A percentile compares a stretch with the other conserved stretches of the same genome.
Evolutionary conservation across 1,140 invertebrate species (phyloP).

Genomic region (Drosophila pallidifrons): DNA sequence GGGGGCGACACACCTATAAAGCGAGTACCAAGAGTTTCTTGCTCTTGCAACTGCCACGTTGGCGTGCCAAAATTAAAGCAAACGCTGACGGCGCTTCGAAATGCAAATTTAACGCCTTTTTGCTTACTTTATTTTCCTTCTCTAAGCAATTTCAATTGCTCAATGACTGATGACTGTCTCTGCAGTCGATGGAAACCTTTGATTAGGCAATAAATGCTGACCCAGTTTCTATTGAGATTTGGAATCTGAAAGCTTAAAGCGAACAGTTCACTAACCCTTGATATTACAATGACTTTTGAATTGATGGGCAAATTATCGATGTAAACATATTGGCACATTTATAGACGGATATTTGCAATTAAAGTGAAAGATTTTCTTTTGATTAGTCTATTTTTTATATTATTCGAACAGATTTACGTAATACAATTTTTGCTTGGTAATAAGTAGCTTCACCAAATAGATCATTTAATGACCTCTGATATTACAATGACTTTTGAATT

Average conservation of each 20-base stretch:
- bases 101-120: constrained; percentile 51
- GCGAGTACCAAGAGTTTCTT: not conserved
- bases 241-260: not conserved
- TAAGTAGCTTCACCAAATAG: too few species aligned
- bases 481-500: constrained; percentile 4
- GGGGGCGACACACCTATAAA: constrained; percentile 2
- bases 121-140: constrained; percentile 2
- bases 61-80: constrained; percentile 37
- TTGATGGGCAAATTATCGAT: not conserved
- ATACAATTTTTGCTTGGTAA: too few species aligned
- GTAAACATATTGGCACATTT: not conserved
- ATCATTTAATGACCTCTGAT: not conserved
- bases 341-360: not conserved
- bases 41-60: constrained; percentile 20
- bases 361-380: not conserved
- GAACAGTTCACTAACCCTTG: not conserved
- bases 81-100: constrained; percentile 40
- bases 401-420: too few species aligned
- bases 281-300: constrained; percentile 6
- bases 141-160: constrained; percentile 26
- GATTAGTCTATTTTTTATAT: not conserved
- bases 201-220: constrained; percentile 34
- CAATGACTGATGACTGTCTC: constrained; percentile 25
- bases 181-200: constrained; percentile 22
- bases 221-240: constrained; percentile 11